Evolutionary conservation across 1,140 invertebrate species (phyloP).

Genomic region (Harpegnathos saltator): DNA sequence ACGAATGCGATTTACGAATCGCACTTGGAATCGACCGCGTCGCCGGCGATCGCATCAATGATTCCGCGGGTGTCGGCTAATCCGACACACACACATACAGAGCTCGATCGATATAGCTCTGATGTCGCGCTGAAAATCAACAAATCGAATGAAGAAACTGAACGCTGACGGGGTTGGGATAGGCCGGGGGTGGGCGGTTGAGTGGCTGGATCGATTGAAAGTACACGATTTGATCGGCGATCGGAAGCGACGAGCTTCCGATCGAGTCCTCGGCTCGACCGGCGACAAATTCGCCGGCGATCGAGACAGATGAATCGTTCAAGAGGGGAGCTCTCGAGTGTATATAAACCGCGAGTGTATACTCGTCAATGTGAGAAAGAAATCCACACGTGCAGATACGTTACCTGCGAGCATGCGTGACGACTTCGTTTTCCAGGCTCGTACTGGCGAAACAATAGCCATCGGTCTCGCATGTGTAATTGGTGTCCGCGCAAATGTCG

Average conservation of each 20-base stretch:
- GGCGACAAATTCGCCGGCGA: neutral
- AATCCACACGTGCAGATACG: constrained; percentile 63
- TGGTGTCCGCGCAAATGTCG: constrained; percentile 91
- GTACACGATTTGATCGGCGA: neutral
- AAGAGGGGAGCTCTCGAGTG: neutral
- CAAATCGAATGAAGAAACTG: neutral
- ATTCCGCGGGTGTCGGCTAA: constrained; percentile 20
- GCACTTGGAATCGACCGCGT: neutral
- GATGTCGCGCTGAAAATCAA: neutral
- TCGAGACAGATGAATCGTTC: constrained; percentile 4
- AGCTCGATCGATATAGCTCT: neutral
- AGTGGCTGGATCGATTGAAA: neutral
- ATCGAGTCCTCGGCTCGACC: neutral
- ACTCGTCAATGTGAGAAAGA: constrained; percentile 27
- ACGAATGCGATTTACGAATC: constrained; percentile 11
- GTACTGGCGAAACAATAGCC: constrained; percentile 95
- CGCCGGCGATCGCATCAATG: constrained; percentile 4
- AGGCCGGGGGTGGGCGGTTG: no score
- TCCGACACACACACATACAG: neutral
- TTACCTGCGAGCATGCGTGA: constrained; percentile 92
- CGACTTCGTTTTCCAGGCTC: constrained; percentile 87
- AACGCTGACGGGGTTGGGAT: no score
- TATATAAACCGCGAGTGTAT: constrained; percentile 35
- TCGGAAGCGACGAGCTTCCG: neutral
- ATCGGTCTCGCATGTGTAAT: constrained; percentile 94